Base-by-base conservation (phyloP, 2,113 vertebrate genomes). In the Hemiscyllium ocellatum region DNA sequence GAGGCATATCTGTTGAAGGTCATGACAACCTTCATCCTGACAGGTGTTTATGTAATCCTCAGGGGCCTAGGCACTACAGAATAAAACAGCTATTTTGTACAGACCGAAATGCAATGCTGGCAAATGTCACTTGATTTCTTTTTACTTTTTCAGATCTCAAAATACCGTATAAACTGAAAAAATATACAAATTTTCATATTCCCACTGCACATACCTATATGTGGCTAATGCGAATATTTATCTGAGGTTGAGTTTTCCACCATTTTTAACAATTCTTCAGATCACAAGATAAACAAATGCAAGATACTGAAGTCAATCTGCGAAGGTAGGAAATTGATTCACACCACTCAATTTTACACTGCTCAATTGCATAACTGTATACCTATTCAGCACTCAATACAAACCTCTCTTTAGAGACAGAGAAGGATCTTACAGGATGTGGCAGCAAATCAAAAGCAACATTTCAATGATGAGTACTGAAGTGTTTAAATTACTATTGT, bases 21-120 rank as follows among this genome's bases (percentile, higher is more conserved):
- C 69, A 52, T 76, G 70, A 26, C 47, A 95, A 72, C 94, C 94
- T 95, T 95, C 94, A 76, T 42, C 50, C 42, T 52, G 72, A 76
- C 94, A 95, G 94, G 68, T 95, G 94, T 52, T 50, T 72, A 95
- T 47, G 47, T 42, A 12, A 93, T 37, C 6, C 7, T 29, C 37
- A 33, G 2, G 22, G 89, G 20, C 56, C 61, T 26, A 4, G 22
- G 42, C 37, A 52, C 47, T 61, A 61, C 29, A 68, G 33, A 68
- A 93, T 91, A 91, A 42, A 50, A 95, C 42, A 33, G 65, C 69
- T 72, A 47, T 69, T 93, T 89, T 89, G 10, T 24, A 89, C 29
- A 89, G 61, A 29, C 2, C 29, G 0, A 15, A 37, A 33, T 66
- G 65, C 89, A 93, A 66, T 66, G 33, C 22, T 93, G n/a, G 89